Evolutionary conservation across 2,797 vertebrate genomes (phyloP).

Genomic region (Sus cebifrons): DNA sequence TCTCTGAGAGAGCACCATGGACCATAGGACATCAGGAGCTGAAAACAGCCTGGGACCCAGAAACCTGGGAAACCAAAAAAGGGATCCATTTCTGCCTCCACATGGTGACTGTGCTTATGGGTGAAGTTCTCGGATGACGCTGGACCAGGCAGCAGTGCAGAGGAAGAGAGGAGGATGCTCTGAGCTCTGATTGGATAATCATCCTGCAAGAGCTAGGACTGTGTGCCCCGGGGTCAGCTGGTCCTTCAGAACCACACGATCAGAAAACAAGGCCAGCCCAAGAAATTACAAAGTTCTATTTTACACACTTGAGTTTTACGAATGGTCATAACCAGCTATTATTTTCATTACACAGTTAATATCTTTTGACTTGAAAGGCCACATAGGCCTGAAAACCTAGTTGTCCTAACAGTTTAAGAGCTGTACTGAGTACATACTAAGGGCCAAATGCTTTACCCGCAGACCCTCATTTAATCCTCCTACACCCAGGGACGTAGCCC

Average conservation of each 20-base stretch:
- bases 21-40: neutral
- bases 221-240: neutral
- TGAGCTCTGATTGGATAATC: neutral
- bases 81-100: neutral
- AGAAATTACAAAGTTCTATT: neutral
- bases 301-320: neutral
- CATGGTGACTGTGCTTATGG: neutral
- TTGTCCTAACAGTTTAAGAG: slow-evolving; percentile 30
- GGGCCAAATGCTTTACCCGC: neutral
- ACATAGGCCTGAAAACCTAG: neutral
- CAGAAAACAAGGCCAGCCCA: neutral
- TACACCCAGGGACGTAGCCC: neutral
- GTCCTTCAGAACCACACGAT: neutral
- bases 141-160: neutral
- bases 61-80: neutral
- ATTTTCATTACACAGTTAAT: neutral
- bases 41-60: neutral
- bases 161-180: neutral
- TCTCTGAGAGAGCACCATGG: neutral
- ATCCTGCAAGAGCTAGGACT: neutral
- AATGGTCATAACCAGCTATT: neutral
- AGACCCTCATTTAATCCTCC: slow-evolving; percentile 10
- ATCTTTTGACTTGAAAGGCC: slow-evolving; percentile 16
- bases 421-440: neutral
- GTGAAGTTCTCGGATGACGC: neutral